These are phyloP conservation scores for Eledona agricola DNA, from an alignment of 2,888 invertebrate genomes.

Conservation along the genomic window DNA sequence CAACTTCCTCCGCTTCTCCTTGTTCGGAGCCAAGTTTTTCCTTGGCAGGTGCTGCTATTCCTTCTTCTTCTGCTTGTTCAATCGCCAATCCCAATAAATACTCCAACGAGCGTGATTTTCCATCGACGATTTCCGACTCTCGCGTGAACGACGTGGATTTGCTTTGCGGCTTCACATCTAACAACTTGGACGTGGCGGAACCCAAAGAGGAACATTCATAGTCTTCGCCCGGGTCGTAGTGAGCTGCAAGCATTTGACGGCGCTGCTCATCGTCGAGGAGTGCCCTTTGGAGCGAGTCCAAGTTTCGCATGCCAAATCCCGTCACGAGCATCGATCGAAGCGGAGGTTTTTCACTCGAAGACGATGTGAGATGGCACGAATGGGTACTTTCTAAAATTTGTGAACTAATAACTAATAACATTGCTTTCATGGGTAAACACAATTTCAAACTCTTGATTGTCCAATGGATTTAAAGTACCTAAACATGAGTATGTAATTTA, in stretches of 20 bases:
- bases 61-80: conserved; percentile 37
- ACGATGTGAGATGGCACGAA: conserved; percentile 1
- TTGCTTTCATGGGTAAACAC: too few relatives aligned
- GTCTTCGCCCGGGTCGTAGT: conserved; percentile 33
- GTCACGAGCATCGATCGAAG: conserved; percentile 49
- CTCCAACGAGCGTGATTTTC: conserved; percentile 37
- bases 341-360: not conserved
- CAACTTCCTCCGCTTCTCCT: conserved; percentile 30
- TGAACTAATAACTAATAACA: too few relatives aligned
- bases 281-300: conserved; percentile 50
- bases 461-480: too few relatives aligned
- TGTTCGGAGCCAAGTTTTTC: conserved; percentile 33
- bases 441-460: too few relatives aligned
- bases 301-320: conserved; percentile 54
- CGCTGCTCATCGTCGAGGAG: conserved; percentile 41
- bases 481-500: too few relatives aligned
- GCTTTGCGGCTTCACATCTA: conserved; percentile 7
- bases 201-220: conserved; percentile 23
- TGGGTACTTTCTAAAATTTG: not conserved
- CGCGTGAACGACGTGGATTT: conserved; percentile 7
- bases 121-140: conserved; percentile 8
- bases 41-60: conserved; percentile 10
- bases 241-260: conserved; percentile 29
- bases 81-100: conserved; percentile 53
- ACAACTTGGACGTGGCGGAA: not conserved